Evolutionary conservation across 2,113 vertebrate species (phyloP).

Genomic region (Tylochromis polylepis): DNA sequence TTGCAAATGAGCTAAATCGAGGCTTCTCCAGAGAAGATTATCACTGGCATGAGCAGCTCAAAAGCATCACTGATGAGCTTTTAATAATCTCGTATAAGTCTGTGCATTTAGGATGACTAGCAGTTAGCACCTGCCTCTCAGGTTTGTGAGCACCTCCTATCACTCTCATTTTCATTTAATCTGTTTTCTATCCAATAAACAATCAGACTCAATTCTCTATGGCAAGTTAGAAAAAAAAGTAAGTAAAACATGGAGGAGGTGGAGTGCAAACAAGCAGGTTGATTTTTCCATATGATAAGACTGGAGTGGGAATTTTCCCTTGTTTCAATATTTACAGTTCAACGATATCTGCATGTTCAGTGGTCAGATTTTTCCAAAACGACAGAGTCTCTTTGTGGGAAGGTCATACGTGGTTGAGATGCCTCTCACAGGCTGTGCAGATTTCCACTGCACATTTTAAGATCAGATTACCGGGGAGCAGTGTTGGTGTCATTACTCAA

Average conservation of each 20-base stretch:
- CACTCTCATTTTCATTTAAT: neutral
- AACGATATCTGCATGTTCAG: conserved; percentile 30
- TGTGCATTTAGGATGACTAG: neutral
- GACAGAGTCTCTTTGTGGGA: conserved; percentile 5
- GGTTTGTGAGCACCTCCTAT: neutral
- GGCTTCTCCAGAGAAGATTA: conserved; percentile 2
- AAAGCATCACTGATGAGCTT: neutral
- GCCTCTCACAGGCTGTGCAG: neutral
- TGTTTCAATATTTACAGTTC: conserved; percentile 61
- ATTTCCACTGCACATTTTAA: neutral
- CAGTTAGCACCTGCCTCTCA: neutral
- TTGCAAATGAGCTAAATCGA: conserved; percentile 16
- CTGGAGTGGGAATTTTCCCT: conserved; percentile 32
- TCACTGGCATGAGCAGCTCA: neutral
- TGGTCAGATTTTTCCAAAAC: conserved; percentile 56
- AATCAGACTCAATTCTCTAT: neutral
- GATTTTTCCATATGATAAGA: conserved; percentile 68
- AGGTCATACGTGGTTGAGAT: conserved; percentile 46
- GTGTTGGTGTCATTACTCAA: neutral
- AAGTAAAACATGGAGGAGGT: neutral
- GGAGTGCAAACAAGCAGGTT: conserved; percentile 57
- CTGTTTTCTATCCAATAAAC: neutral
- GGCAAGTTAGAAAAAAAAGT: neutral
- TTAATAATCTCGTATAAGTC: conserved; percentile 5
- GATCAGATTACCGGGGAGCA: neutral